A percentile compares a stretch with the other conserved stretches of the same genome.
These are phyloP conservation scores for Aphelinus atriplicis DNA, from an alignment of 1,140 invertebrate genomes.

Conservation along the genomic window DNA sequence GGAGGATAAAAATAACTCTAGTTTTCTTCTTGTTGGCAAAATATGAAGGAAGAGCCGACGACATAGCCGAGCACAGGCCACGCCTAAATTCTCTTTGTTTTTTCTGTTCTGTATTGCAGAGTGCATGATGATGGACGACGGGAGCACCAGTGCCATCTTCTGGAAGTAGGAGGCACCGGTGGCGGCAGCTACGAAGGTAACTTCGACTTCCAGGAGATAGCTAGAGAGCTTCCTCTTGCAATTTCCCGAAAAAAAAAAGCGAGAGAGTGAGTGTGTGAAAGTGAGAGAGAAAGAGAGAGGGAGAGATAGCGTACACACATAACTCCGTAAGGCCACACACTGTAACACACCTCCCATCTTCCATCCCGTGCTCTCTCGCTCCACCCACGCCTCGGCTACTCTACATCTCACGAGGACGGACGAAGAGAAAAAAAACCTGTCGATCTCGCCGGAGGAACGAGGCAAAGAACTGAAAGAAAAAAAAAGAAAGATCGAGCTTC, in stretches of 20 bases:
- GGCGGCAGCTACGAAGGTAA: conserved; percentile 68
- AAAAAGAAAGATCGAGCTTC: too few species aligned
- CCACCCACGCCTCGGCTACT: too few species aligned
- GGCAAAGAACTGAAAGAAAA: too few species aligned
- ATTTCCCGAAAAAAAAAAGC: neutral
- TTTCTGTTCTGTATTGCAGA: conserved; percentile 72
- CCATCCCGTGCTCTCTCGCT: too few species aligned
- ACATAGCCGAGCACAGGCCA: conserved; percentile 5
- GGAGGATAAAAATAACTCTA: too few species aligned
- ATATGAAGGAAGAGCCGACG: neutral
- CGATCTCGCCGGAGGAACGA: too few species aligned
- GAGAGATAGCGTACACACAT: too few species aligned
- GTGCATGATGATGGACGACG: conserved; percentile 71
- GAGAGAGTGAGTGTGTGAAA: neutral
- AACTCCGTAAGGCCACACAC: too few species aligned
- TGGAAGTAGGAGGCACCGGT: conserved; percentile 72
- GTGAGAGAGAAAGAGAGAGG: too few species aligned
- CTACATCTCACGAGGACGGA: too few species aligned
- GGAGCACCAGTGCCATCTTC: conserved; percentile 70
- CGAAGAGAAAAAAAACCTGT: too few species aligned
- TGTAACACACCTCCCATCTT: too few species aligned
- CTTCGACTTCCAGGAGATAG: conserved; percentile 72
- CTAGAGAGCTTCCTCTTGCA: conserved; percentile 51
- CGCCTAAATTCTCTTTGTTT: conserved; percentile 46
- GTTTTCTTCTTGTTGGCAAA: conserved; percentile 13